Evolutionary conservation across 2,888 invertebrate genomes (phyloP).

Genomic region (Melanophora roralis): DNA sequence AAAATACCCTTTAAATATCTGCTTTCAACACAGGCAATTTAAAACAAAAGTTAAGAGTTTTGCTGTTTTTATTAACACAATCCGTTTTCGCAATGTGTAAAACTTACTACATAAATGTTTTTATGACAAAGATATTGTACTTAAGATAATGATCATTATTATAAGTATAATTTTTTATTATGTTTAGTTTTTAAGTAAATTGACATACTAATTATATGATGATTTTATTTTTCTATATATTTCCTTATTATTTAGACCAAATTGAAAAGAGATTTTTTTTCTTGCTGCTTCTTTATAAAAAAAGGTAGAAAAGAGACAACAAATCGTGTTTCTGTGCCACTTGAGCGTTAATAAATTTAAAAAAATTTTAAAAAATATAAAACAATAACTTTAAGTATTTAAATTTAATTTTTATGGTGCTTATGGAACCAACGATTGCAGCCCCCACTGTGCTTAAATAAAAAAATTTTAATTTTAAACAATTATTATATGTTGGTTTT

Average conservation of each 20-base stretch:
- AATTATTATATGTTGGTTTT: slow-evolving; percentile 22
- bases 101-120: slow-evolving; percentile 28
- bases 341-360: neutral
- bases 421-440: neutral
- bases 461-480: slow-evolving; percentile 31
- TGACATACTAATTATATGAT: slow-evolving; percentile 54
- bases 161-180: slow-evolving; percentile 9
- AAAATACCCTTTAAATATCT: no score
- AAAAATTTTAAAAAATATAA: neutral
- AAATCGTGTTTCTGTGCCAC: neutral
- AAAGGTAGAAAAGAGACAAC: neutral
- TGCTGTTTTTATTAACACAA: no score
- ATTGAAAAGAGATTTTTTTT: slow-evolving; percentile 13
- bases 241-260: neutral
- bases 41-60: no score
- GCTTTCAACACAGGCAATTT: no score
- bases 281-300: neutral
- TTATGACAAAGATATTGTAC: slow-evolving; percentile 31
- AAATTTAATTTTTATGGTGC: slow-evolving; percentile 1
- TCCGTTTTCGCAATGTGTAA: neutral
- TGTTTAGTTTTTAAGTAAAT: slow-evolving; percentile 51
- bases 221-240: slow-evolving; percentile 11
- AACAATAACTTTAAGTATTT: slow-evolving; percentile 15
- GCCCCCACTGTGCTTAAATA: neutral
- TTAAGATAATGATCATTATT: slow-evolving; percentile 29